Evolutionary conservation across 2,888 invertebrate species (phyloP), one percentile per base, ranked within the genome.

Genomic region (Epirrhoe tristata): DNA sequence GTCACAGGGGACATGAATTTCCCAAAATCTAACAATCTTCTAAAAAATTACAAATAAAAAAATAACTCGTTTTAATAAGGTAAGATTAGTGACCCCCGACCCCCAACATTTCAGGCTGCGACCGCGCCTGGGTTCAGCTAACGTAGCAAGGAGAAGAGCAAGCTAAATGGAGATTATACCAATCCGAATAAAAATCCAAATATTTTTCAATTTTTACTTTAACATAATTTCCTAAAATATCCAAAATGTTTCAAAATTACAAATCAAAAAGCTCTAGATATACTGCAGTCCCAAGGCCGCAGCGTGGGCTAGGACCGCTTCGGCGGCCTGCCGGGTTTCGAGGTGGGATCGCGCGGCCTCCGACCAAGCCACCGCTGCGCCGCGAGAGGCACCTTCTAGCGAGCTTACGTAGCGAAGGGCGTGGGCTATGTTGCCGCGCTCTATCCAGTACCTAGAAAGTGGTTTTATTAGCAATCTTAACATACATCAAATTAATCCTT

Each of bases 301-400:
- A 5, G 98, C 98, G 84, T 98, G 97, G 0, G 98, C 97, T 84
- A 98, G 94, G 34, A 99, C 93, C 0, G 97, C 97, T 81, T 97
- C 96, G 8, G 98, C 97, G 10, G 98, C 98, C 87, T 98, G 98
- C 82, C 97, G 95, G 8, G 98, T 97, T 91, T 99, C 99, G 72
- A 99, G 91, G 73, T 97, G 95, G 58, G 97, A 94, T 62, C 96
- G 95, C 0, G 98, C 96, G 78, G 98, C 98, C 63, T 96, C 95
- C 84, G 76, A 95, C 99, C 99, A 99, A 72, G 97, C 96, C 51
- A 93, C 89, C 0, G 99, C 97, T 0, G 98, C 96, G 60, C 95
- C 95, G 3, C 97, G 94, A 0, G 99, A 96, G 43, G 98, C 98
- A n/a, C 99, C 99, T 79, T 96, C 94, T 67, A 99, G 91, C 32